Conservation (phyloP, 2,888 invertebrate species). For the Lucinisca nassula region DNA sequence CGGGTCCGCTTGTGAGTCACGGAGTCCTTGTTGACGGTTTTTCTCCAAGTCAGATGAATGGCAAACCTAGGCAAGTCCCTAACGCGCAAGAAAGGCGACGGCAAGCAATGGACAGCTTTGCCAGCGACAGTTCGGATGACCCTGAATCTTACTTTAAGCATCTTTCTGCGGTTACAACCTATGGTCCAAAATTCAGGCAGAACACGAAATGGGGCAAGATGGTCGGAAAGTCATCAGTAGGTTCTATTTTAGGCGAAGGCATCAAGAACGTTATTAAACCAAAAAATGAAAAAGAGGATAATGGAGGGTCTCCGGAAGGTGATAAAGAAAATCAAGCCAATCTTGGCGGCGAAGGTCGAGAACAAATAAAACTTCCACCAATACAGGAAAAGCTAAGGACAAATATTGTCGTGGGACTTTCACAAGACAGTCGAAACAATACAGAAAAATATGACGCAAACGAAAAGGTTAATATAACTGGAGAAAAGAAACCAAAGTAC, state of each 20-base stretch:
- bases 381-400: slow-evolving; percentile 65
- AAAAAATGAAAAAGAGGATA: slow-evolving; percentile 58
- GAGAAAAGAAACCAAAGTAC: slow-evolving; percentile 61
- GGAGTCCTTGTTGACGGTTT: slow-evolving; percentile 85
- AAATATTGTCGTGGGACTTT: slow-evolving; percentile 54
- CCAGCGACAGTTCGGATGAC: slow-evolving; percentile 70
- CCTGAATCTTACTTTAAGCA: slow-evolving; percentile 84
- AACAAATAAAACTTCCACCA: slow-evolving; percentile 66
- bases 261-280: slow-evolving; percentile 46
- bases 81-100: slow-evolving; percentile 58
- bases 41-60: slow-evolving; percentile 82
- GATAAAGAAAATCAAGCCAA: slow-evolving; percentile 26
- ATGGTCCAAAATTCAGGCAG: slow-evolving; percentile 71
- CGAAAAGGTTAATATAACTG: slow-evolving; percentile 50
- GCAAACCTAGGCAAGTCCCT: slow-evolving; percentile 73
- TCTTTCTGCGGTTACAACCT: slow-evolving; percentile 71
- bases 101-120: slow-evolving; percentile 61
- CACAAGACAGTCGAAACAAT: slow-evolving; percentile 55
- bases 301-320: slow-evolving; percentile 45
- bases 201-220: slow-evolving; percentile 78
- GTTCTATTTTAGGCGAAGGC: slow-evolving; percentile 64
- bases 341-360: slow-evolving; percentile 20
- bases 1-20: slow-evolving; percentile 81
- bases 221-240: slow-evolving; percentile 68
- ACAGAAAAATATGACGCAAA: slow-evolving; percentile 45